phyloP scores from a whole-genome alignment of 1,140 invertebrate genomes.

The Euborellia annulipes region DNA sequence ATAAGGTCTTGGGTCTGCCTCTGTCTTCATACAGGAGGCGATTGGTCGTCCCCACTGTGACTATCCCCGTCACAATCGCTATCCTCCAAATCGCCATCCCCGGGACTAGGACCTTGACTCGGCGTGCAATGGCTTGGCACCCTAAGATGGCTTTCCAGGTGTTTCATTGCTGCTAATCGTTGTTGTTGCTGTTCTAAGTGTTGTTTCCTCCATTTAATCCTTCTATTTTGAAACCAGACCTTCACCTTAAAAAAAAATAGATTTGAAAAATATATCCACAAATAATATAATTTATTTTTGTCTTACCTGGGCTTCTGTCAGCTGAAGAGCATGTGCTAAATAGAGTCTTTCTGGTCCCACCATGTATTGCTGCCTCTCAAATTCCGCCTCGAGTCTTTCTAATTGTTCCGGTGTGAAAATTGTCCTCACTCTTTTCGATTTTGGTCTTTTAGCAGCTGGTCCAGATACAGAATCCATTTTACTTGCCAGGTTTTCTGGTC shows the following conservation, averaged over 20 bases:
- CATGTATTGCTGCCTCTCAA: slow-evolving; percentile 89
- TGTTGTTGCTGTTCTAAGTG: slow-evolving; percentile 83
- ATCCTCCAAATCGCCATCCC: slow-evolving; percentile 6
- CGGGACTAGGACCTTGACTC: not conserved
- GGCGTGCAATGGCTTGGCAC: slow-evolving; percentile 20
- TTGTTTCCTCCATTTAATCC: slow-evolving; percentile 92
- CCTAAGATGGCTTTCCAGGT: slow-evolving; percentile 32
- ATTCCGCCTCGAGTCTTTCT: slow-evolving; percentile 78
- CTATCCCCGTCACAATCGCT: slow-evolving; percentile 8
- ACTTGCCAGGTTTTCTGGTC: too few relatives aligned
- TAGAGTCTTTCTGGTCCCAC: slow-evolving; percentile 83
- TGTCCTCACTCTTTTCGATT: slow-evolving; percentile 69
- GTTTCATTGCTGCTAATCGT: slow-evolving; percentile 53
- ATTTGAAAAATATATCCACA: too few relatives aligned
- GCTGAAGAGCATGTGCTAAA: slow-evolving; percentile 67
- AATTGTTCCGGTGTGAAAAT: slow-evolving; percentile 91
- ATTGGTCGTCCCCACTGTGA: slow-evolving; percentile 7
- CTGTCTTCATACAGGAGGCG: too few relatives aligned
- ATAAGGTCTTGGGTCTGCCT: too few relatives aligned
- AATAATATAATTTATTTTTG: not conserved
- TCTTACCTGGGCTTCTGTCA: slow-evolving; percentile 77
- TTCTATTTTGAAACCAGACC: slow-evolving; percentile 93
- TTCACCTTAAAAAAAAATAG: slow-evolving; percentile 52
- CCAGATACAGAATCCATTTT: not conserved
- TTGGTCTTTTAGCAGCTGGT: slow-evolving; percentile 10